Base-by-base conservation (phyloP, 2,888 invertebrate species). In the Lydus trimaculatus region DNA sequence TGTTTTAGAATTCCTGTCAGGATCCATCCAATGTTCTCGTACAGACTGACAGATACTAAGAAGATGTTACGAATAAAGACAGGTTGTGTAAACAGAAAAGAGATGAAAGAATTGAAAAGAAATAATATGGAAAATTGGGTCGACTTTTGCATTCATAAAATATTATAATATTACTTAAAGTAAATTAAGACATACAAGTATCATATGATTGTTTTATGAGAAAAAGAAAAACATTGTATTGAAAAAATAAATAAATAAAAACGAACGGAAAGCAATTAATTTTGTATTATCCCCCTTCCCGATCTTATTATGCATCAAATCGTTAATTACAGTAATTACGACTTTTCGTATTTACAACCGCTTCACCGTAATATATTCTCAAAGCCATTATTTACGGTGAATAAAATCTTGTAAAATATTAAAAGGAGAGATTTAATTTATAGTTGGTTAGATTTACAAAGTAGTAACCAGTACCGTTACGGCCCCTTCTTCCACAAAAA, bases 241-340 rank as follows among this genome's bases (percentile, higher is more conserved):
- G 6, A 20, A 48, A 66, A 66, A 33, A 60, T 31, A 56, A 28
- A 61, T 15, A 43, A 61, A 31, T 1, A 31, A 56, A 48, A 59
- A 43, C 33, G 58, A 61, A 68, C 68, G 62, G 64, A 68, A 68
- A 68, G 65, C 62, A 65, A 68, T 68, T 65, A 68, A 65, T 68
- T 68, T 65, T 62, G 58, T 62, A 68, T 68, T 68, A 68, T 68
- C 68, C 68, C 68, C 64, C 65, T 61, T 48, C 20, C 48, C 43
- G 61, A 68, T 65, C 69, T 69, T 69, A 69, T 69, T 69, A 65
- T 69, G 69, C 63, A 66, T 66, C 69, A 64, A 69, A 66, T 69
- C 69, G 69, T 69, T 66, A 66, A 69, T 69, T 66, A 69, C 66
- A 64, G 66, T 69, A 69, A 69, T 69, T 66, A 69, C 65, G 65